Evolutionary conservation across 2,888 invertebrate genomes (phyloP), one percentile per base, ranked within the genome.

Genomic region (Hedychridium roseum): DNA sequence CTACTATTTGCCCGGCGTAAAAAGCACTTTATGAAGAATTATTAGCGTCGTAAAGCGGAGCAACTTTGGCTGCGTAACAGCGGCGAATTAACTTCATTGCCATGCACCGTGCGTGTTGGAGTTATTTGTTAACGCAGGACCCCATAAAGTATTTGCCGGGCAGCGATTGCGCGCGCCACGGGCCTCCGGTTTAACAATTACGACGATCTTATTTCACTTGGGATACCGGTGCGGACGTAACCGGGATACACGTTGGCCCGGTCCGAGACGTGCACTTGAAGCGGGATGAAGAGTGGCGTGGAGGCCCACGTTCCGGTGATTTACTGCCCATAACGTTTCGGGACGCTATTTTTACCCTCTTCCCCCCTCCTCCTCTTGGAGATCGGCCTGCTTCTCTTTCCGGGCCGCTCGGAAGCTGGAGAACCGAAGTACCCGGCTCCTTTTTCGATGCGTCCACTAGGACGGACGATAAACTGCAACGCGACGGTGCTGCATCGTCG

Each of bases 261-360:
- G 57, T 36, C 39, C 31, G 38, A 43, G 5, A 39, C 45, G 44
- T 35, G 34, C 30, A 34, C 34, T 23, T 30, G 15, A 41, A 32
- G 39, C 39, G 44, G 48, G 36, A 36, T 35, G 26, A 32, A 39
- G 46, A 38, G 46, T 36, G 38, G 41, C 54, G 48, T 20, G 44
- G 51, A 32, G 32, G 34, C 43, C 51, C 52, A 50, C 50, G 39
- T 15, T 38, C 43, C 58, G 30, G 26, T 63, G 63, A 63, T 63
- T 63, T 63, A 63, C 50, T 50, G 57, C 31, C 42, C 49, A 53
- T 63, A 63, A 60, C 60, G 35, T 57, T 63, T 42, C 42, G 57
- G 18, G 41, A 32, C 41, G 52, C 45, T 57, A 60, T 60, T 60
- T 53, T 54, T 42, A 43, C 34, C 27, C 42, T 20, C 42, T 50